Conservation (phyloP, 2,888 invertebrate genomes). For the Ceramica pisi region DNA sequence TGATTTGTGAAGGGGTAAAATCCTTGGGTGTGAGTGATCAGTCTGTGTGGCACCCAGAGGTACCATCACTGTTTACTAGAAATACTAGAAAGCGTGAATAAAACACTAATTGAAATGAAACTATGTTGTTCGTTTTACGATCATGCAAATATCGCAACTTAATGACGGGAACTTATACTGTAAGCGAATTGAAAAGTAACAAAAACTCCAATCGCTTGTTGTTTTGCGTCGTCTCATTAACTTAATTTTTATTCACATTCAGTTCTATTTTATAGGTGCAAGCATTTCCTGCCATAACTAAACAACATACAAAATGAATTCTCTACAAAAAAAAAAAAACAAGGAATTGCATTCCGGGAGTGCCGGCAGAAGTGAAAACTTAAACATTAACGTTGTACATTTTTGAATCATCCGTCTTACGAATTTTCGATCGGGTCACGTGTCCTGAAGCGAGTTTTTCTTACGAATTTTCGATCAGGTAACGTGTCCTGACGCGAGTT, state of each 20-base stretch:
- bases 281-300: conserved; percentile 15
- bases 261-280: background rate
- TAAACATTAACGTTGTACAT: too few relatives aligned
- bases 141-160: conserved; percentile 5
- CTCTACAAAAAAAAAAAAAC: background rate
- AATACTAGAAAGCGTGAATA: conserved; percentile 23
- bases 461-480: too few relatives aligned
- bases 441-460: too few relatives aligned
- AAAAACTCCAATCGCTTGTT: background rate
- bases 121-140: conserved; percentile 14
- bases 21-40: conserved; percentile 70
- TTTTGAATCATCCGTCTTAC: too few relatives aligned
- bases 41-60: conserved; percentile 47
- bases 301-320: background rate
- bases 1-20: conserved; percentile 85
- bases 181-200: background rate
- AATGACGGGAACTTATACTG: background rate
- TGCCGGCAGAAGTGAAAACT: too few relatives aligned
- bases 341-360: too few relatives aligned
- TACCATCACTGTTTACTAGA: conserved; percentile 33
- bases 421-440: too few relatives aligned
- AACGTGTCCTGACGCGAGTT: too few relatives aligned
- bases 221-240: background rate
- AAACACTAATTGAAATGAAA: background rate
- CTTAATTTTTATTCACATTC: background rate